These are phyloP conservation scores for Aporophyla lueneburgensis DNA, from an alignment of 2,888 invertebrate genomes.

Conservation along the genomic window DNA sequence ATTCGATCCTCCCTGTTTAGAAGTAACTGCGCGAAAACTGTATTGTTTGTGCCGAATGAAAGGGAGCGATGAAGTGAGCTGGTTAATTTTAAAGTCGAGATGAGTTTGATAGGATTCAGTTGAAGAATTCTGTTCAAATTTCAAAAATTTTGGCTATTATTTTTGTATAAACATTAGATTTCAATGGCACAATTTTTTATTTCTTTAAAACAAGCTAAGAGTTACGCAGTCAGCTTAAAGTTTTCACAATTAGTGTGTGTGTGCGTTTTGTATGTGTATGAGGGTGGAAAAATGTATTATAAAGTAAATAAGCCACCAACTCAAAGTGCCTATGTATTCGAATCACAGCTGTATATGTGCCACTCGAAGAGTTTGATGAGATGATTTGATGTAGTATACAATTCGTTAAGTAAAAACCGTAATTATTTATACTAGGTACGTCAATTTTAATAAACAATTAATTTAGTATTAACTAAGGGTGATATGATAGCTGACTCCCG, in stretches of 20 bases:
- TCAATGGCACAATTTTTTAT: neutral
- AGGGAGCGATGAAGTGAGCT: neutral
- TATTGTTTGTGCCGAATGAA: constrained; percentile 44
- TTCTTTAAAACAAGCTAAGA: neutral
- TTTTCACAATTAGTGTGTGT: too few species aligned
- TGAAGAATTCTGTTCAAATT: neutral
- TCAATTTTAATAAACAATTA: too few species aligned
- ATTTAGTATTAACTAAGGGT: too few species aligned
- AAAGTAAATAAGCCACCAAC: too few species aligned
- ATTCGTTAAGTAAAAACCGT: too few species aligned
- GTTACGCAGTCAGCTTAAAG: neutral
- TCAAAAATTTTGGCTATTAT: neutral
- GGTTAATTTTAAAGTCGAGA: constrained; percentile 41
- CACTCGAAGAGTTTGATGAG: neutral
- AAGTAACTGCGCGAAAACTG: constrained; percentile 21
- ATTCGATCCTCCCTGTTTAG: constrained; percentile 43
- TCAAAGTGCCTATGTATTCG: neutral
- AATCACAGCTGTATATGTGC: neutral
- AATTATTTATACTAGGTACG: too few species aligned
- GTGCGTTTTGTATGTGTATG: neutral
- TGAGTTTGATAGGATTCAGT: neutral
- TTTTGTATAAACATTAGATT: neutral
- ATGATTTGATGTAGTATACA: too few species aligned
- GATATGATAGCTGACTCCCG: too few species aligned
- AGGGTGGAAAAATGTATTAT: too few species aligned